Percentiles rank a stretch among this genome's conserved stretches.
Evolutionary conservation across 2,797 vertebrate species (phyloP).

Genomic region (Acanthis flammea): DNA sequence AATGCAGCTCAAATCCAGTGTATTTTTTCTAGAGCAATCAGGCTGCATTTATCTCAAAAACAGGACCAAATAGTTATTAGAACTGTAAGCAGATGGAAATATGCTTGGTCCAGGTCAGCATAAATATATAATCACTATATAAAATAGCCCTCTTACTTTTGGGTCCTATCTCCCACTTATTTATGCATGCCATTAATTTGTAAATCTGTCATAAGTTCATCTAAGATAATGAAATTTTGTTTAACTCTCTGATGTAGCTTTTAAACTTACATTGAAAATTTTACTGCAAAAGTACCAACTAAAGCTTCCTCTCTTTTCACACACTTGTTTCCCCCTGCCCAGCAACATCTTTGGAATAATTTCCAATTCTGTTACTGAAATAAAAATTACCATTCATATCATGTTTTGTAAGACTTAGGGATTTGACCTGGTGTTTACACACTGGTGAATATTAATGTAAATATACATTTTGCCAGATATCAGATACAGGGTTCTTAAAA

Average conservation of each 20-base stretch:
- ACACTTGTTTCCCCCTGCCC: accelerated
- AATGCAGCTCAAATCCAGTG: background rate
- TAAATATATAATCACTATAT: background rate
- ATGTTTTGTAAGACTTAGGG: background rate
- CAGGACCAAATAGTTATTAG: background rate
- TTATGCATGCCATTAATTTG: background rate
- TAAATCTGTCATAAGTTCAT: background rate
- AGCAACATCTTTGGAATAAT: background rate
- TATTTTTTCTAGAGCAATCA: background rate
- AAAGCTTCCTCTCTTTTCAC: background rate
- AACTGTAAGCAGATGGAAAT: background rate
- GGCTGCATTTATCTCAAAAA: background rate
- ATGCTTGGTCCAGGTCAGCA: background rate
- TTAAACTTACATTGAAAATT: background rate
- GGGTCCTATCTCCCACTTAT: background rate
- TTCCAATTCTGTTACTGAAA: background rate
- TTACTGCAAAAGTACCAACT: background rate
- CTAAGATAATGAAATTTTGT: background rate
- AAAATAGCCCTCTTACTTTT: background rate
- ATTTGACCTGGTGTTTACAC: background rate
- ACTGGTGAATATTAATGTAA: background rate
- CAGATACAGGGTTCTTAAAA: background rate
- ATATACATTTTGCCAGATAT: background rate
- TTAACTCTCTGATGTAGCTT: background rate
- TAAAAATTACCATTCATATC: background rate